Evolutionary conservation across 2,888 invertebrate genomes (phyloP), one percentile per base, ranked within the genome.

Genomic region (Cerastis leucographa): DNA sequence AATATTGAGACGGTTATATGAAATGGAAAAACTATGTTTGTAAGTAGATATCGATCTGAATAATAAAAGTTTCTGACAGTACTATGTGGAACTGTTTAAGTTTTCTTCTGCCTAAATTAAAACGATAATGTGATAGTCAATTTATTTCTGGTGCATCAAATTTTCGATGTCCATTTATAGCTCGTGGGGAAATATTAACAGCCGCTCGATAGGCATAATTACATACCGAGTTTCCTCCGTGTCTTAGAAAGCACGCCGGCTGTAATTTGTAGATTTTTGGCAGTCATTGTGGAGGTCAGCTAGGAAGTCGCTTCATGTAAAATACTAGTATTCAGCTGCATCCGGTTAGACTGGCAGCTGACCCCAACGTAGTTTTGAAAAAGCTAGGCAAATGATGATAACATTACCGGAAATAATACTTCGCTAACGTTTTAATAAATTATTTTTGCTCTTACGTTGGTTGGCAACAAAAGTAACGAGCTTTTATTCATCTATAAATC

Each of bases 101-200:
- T 29, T 64, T 66, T 70, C 22, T 25, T n/a, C 11, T 19, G 29
- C 5, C 1, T 44, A n/a, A 19, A 46, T 44, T 0, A 56, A 40
- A 70, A 35, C 35, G 0, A 71, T 46, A 25, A 71, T 46, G 25
- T 44, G 5, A 35, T 54, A 35, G 9, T 35, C 17, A 17, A 44
- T n/a, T 22, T 12, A 76, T 22, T 49, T 49, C 19, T 19, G 49
- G 9, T 44, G 19, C 61, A 54, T n/a, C 4, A 80, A 70, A 17
- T 25, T 80, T 17, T 61, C 11, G n/a, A 59, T 42, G 46, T 29
- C 9, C 17, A 54, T 51, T 80, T 61, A 35, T 35, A 35, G 35
- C 35, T 35, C 35, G 35, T 35, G 35, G 35, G 2, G 1, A 35
- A 35, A 35, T 35, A 35, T 1, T 35, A 35, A 35, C 35, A 35